Conservation (phyloP, 1,140 invertebrate species). For the Trissolcus basalis region DNA sequence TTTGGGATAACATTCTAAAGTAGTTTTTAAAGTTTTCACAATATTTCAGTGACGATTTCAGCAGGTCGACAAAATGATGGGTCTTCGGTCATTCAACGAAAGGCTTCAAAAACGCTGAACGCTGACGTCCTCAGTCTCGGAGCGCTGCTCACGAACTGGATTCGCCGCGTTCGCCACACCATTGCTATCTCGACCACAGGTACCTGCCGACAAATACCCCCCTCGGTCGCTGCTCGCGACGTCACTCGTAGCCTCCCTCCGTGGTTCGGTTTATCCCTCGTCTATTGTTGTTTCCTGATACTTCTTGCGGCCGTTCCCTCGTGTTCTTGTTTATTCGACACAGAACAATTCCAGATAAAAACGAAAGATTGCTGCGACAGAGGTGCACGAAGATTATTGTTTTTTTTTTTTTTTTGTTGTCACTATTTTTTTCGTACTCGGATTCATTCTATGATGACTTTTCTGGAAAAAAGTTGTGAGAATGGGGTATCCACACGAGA, state of each 20-base stretch:
- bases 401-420: not conserved
- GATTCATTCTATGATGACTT: too few species aligned
- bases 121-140: slow-evolving; percentile 67
- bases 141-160: slow-evolving; percentile 73
- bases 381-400: not conserved
- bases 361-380: slow-evolving; percentile 2
- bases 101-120: slow-evolving; percentile 1
- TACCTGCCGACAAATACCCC: slow-evolving; percentile 68
- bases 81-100: too few species aligned
- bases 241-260: slow-evolving; percentile 48
- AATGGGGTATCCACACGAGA: too few species aligned
- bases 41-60: too few species aligned
- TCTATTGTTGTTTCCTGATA: slow-evolving; percentile 33
- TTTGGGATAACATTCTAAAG: too few species aligned
- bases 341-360: slow-evolving; percentile 10
- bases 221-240: slow-evolving; percentile 38
- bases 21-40: too few species aligned
- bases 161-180: slow-evolving; percentile 61
- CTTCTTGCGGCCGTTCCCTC: slow-evolving; percentile 9
- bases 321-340: slow-evolving; percentile 10
- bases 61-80: too few species aligned
- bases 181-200: slow-evolving; percentile 70
- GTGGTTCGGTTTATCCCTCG: slow-evolving; percentile 42
- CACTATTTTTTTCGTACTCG: slow-evolving; percentile 4
- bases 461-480: too few species aligned